phyloP scores from a whole-genome alignment of 2,113 vertebrate genomes.

The Laterallus jamaicensis region DNA sequence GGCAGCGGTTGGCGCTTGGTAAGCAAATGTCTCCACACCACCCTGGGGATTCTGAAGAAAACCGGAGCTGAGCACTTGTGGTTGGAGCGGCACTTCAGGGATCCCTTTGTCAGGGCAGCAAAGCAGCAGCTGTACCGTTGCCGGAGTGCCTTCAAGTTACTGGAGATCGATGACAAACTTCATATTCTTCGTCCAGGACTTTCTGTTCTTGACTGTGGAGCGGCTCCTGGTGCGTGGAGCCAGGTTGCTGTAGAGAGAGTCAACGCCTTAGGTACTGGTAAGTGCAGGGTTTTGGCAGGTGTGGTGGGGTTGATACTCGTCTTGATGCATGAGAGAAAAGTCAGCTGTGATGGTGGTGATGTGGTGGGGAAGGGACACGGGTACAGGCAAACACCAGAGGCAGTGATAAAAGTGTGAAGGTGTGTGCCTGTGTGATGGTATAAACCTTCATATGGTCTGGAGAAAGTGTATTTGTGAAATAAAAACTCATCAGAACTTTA shows the following conservation, averaged over 20 bases:
- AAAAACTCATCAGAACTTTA: fast-evolving
- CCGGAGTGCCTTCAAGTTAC: conserved; percentile 92
- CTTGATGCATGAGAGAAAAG: not conserved
- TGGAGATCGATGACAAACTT: conserved; percentile 85
- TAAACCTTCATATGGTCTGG: not conserved
- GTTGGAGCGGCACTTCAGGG: conserved; percentile 83
- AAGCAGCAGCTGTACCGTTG: conserved; percentile 84
- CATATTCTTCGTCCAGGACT: conserved; percentile 80
- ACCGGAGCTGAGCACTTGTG: conserved; percentile 80
- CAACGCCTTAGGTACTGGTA: conserved; percentile 85
- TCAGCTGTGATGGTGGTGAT: fast-evolving
- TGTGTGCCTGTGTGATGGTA: not conserved
- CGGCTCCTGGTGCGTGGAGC: conserved; percentile 94
- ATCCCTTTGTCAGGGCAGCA: conserved; percentile 89
- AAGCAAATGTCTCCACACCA: conserved; percentile 69
- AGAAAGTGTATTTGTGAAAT: not conserved
- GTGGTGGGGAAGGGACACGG: not conserved
- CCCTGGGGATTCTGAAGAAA: conserved; percentile 22
- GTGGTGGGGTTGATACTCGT: not conserved
- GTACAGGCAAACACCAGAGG: not conserved
- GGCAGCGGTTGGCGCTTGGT: not conserved
- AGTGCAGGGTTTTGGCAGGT: not conserved
- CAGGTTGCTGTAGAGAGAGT: conserved; percentile 89
- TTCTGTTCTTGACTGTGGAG: conserved; percentile 89
- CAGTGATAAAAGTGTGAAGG: not conserved